These are phyloP conservation scores for Garrulus glandarius DNA, from an alignment of 2,797 vertebrate species.

Conservation along the genomic window DNA sequence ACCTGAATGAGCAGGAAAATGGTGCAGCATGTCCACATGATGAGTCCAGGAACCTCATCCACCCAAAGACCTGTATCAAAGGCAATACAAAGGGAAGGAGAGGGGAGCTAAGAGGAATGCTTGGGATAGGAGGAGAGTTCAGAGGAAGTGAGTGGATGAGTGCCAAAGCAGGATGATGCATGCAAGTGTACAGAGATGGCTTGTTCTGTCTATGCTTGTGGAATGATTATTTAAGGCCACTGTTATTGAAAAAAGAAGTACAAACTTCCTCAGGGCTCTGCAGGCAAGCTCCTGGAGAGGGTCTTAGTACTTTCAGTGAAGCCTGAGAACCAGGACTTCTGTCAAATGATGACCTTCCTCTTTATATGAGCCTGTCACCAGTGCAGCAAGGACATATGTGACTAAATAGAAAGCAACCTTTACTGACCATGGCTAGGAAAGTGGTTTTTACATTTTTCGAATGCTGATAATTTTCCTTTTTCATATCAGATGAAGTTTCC, in stretches of 20 bases:
- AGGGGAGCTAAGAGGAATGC: neutral
- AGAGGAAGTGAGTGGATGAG: neutral
- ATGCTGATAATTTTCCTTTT: neutral
- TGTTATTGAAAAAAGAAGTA: neutral
- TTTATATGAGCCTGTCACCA: neutral
- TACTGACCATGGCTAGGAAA: neutral
- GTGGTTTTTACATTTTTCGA: neutral
- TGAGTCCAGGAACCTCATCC: neutral
- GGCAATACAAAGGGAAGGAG: neutral
- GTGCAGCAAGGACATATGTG: neutral
- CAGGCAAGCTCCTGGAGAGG: neutral
- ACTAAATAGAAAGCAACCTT: neutral
- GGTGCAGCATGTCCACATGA: rapidly evolving
- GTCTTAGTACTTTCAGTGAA: neutral
- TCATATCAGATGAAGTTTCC: neutral
- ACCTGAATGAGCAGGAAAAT: neutral
- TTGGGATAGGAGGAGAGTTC: neutral
- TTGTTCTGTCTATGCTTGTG: neutral
- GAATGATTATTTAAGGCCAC: neutral
- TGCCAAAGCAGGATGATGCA: neutral
- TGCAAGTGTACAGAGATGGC: neutral
- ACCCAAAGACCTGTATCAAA: neutral
- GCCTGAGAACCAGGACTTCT: neutral
- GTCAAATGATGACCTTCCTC: neutral
- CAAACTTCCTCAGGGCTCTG: neutral